Conservation (phyloP, 37 sponge, comb jelly and placozoan species). For the Dysidea cf. avara region DNA sequence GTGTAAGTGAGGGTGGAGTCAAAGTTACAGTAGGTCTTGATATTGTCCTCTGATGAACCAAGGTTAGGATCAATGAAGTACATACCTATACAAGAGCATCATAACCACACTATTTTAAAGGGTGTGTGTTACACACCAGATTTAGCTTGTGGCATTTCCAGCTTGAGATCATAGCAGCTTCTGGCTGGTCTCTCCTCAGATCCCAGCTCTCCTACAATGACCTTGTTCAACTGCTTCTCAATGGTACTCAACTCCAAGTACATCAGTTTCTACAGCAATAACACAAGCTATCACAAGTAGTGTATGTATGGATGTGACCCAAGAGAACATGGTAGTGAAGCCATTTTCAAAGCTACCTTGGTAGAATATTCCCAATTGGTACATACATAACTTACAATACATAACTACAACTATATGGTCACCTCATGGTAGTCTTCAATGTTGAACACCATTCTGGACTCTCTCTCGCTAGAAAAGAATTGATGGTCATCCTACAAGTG, state of each 20-base stretch:
- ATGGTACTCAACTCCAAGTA: slow-evolving; percentile 52
- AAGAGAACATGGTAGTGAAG: no score
- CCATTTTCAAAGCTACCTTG: neutral
- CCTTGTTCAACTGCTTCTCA: slow-evolving; percentile 38
- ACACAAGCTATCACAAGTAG: neutral
- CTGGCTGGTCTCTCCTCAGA: slow-evolving; percentile 12
- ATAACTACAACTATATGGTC: slow-evolving; percentile 1
- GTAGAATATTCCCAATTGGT: neutral
- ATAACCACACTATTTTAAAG: neutral
- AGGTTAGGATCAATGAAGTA: slow-evolving; percentile 69
- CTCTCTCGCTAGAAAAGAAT: no score
- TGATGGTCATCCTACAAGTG: no score
- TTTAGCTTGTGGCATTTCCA: no score
- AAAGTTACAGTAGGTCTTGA: slow-evolving; percentile 67
- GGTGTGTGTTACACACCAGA: no score
- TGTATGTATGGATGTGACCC: no score
- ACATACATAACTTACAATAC: neutral
- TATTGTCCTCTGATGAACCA: slow-evolving; percentile 41
- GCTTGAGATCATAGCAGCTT: slow-evolving; percentile 41
- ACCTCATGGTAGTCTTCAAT: no score
- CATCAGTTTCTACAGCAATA: slow-evolving; percentile 51
- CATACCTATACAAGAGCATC: slow-evolving; percentile 38
- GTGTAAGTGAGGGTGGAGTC: neutral
- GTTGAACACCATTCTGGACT: no score
- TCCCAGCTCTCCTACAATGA: no score